phyloP scores from a whole-genome alignment of 2,888 invertebrate genomes.

The Pseudococcus longispinus region DNA sequence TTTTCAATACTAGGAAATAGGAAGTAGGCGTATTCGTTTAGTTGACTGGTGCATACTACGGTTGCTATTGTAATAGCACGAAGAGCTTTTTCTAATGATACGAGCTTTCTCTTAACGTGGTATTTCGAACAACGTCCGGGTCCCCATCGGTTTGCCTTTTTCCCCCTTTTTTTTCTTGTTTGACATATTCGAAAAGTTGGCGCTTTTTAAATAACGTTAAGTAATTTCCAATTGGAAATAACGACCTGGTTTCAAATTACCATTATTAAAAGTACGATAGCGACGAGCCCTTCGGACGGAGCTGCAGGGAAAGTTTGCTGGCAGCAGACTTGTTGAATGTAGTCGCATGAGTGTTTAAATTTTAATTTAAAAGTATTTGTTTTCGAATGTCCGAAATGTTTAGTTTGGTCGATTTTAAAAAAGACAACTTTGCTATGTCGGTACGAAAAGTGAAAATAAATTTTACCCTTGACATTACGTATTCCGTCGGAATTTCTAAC shows the following conservation, averaged over 20 bases:
- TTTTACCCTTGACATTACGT: not conserved
- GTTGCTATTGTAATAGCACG: not conserved
- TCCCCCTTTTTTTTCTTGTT: not conserved
- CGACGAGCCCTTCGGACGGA: not conserved
- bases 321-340: conserved; percentile 11
- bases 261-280: not conserved
- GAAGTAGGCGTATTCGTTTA: conserved; percentile 35
- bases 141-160: not conserved
- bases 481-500: conserved; percentile 6
- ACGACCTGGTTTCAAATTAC: conserved; percentile 28
- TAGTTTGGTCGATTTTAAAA: not conserved
- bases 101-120: not conserved
- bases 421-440: not conserved
- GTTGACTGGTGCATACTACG: not conserved
- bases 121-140: not conserved
- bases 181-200: conserved; percentile 15
- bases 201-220: conserved; percentile 2
- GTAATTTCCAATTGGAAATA: conserved; percentile 16
- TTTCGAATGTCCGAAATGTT: not conserved
- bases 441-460: not conserved
- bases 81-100: conserved; percentile 41
- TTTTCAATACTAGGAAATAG: not conserved
- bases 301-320: not conserved
- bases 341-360: conserved; percentile 28
- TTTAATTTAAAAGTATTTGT: conserved; percentile 23